These are phyloP conservation scores for Rhagonycha lutea DNA, from an alignment of 2,888 invertebrate genomes.

Conservation along the genomic window DNA sequence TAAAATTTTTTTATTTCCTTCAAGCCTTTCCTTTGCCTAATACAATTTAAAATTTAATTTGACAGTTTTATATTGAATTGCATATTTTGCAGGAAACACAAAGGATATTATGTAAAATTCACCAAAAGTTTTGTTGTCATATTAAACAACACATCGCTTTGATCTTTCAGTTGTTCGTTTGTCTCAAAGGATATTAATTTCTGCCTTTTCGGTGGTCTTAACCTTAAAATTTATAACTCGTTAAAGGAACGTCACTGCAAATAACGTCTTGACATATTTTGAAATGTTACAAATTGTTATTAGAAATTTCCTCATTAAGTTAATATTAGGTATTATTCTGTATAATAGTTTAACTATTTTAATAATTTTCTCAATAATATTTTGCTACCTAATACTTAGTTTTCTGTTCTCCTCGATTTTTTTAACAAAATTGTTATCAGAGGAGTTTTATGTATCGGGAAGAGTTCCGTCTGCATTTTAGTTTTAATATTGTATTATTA, in stretches of 20 bases:
- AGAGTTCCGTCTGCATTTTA: too few species aligned
- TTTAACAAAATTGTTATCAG: too few species aligned
- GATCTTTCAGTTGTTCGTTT: constrained; percentile 3
- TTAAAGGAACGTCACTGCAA: not conserved
- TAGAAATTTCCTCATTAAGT: too few species aligned
- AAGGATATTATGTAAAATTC: not conserved
- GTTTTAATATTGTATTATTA: too few species aligned
- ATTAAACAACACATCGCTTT: constrained; percentile 12
- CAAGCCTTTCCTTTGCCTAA: not conserved
- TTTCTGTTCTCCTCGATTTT: too few species aligned
- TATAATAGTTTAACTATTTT: too few species aligned
- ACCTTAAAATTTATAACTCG: not conserved
- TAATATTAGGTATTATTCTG: too few species aligned
- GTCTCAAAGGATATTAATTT: constrained; percentile 16
- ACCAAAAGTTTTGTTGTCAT: not conserved
- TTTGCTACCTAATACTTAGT: too few species aligned
- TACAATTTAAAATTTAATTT: too few species aligned
- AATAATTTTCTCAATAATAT: too few species aligned
- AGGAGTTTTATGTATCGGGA: too few species aligned
- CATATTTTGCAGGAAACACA: not conserved
- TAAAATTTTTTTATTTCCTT: not conserved
- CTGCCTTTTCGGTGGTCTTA: constrained; percentile 3
- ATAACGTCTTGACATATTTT: not conserved
- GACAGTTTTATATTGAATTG: not conserved
- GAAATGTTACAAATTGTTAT: not conserved